These are phyloP conservation scores for Temnothorax unifasciatus DNA, from an alignment of 2,888 invertebrate genomes.

Conservation along the genomic window DNA sequence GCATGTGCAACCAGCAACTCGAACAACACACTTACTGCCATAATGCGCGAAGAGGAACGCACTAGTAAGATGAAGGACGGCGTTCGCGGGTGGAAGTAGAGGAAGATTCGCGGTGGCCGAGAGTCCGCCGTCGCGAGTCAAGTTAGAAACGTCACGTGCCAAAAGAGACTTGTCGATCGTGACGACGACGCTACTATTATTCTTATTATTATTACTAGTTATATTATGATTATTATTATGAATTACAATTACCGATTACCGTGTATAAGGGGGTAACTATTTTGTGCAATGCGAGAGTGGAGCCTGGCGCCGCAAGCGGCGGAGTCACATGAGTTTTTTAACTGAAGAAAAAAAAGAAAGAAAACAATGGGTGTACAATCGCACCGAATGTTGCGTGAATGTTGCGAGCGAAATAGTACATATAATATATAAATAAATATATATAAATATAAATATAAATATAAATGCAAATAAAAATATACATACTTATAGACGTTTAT, in stretches of 20 bases:
- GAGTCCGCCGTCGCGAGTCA: conserved; percentile 28
- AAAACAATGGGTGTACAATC: conserved; percentile 63
- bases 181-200: conserved; percentile 70
- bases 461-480: conserved; percentile 63
- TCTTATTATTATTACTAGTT: conserved; percentile 63
- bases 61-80: background rate
- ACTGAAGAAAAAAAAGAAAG: conserved; percentile 39
- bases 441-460: conserved; percentile 42
- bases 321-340: conserved; percentile 71
- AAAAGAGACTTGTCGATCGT: conserved; percentile 61
- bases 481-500: conserved; percentile 76
- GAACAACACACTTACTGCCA: conserved; percentile 74
- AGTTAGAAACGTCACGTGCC: conserved; percentile 48
- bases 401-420: conserved; percentile 65
- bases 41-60: conserved; percentile 29
- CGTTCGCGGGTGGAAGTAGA: conserved; percentile 19
- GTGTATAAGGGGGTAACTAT: conserved; percentile 72
- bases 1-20: conserved; percentile 82
- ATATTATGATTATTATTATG: conserved; percentile 66
- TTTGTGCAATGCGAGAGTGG: conserved; percentile 71
- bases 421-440: conserved; percentile 59
- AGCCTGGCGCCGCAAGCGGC: conserved; percentile 53
- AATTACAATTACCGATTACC: conserved; percentile 63
- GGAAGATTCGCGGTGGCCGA: background rate
- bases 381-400: conserved; percentile 68